Base-by-base conservation (phyloP, 2,888 invertebrate species). In the Drosophila kokeensis region DNA sequence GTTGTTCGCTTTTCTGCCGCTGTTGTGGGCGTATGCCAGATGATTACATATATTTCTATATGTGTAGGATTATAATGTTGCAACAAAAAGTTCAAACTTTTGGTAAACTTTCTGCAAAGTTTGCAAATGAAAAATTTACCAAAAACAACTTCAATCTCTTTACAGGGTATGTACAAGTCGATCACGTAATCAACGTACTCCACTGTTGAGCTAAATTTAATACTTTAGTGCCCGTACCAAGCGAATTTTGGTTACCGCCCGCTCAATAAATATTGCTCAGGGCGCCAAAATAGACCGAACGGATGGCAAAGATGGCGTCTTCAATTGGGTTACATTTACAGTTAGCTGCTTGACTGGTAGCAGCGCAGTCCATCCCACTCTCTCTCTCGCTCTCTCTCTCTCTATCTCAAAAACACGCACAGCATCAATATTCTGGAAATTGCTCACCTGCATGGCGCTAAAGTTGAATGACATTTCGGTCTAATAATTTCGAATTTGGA, bases 381-480 rank as follows among this genome's bases (percentile, higher is more conserved):
- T 24, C 15, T 34, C 13, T 21, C 21, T 38, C 40, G 10, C 18
- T 4, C 40, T 40, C 13, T 21, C 21, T 38, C 40, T n/a, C 18
- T 4, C 40, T 40, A 4, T 6, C 6, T 2, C 36, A 18, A 7
- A 18, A 4, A 36, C 21, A 15, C n/a, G 42, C 11, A 10, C 76
- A 79, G 80, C 73, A 68, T 79, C 80, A 50, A 38, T 7, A 54
- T 55, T n/a, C 4, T 34, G 32, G 2, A 38, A 7, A 42, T 21
- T 32, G 32, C 84, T 85, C 54, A 93, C 93, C 93, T 93, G 93
- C 82, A 92, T 91, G 58, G 93, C 93, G 74, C 91, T 92, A 67
- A 92, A 93, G 80, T 92, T 83, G 70, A 87, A 90, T 32, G 93
- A 90, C 93, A 93, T 93, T 72, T 61, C 61, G 34, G 10, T n/a